These are phyloP conservation scores for Pterois miles DNA, from an alignment of 2,797 vertebrate genomes.

Conservation along the genomic window DNA sequence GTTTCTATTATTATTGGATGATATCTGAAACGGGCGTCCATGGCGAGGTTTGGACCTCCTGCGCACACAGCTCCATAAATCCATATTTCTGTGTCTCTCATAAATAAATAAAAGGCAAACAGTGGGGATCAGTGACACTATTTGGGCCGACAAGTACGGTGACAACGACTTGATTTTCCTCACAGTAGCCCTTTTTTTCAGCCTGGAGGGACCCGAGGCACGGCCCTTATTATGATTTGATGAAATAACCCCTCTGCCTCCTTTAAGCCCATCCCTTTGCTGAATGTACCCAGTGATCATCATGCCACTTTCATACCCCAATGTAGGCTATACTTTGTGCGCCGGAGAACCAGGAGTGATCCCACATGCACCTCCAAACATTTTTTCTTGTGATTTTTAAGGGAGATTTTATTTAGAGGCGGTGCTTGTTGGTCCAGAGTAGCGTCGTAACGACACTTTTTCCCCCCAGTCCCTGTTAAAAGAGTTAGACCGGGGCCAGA, in stretches of 20 bases:
- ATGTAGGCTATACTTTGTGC: conserved; percentile 47
- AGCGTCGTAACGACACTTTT: conserved; percentile 87
- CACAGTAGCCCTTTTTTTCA: conserved; percentile 55
- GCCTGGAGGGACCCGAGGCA: conserved; percentile 57
- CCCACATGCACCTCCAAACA: conserved; percentile 79
- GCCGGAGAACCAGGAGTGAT: conserved; percentile 49
- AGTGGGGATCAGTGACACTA: conserved; percentile 45
- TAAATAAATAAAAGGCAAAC: conserved; percentile 58
- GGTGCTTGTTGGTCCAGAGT: conserved; percentile 85
- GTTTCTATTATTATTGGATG: not conserved
- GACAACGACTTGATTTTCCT: conserved; percentile 66
- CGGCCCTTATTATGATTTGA: conserved; percentile 74
- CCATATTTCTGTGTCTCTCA: conserved; percentile 41
- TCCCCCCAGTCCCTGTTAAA: conserved; percentile 81
- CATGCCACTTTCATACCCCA: conserved; percentile 70
- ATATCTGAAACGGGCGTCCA: conserved; percentile 11
- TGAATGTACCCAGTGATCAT: conserved; percentile 69
- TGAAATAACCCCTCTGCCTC: conserved; percentile 72
- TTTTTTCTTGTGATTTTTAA: conserved; percentile 80
- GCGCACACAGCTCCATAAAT: conserved; percentile 23
- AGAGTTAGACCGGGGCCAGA: conserved; percentile 87
- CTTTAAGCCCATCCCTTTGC: conserved; percentile 73
- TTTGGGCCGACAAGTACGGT: conserved; percentile 51
- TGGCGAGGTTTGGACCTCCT: not conserved
- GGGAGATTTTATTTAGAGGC: conserved; percentile 87